Evolutionary conservation across 2,113 vertebrate species (phyloP), one percentile per base, ranked within the genome.

Genomic region (Brienomyrus longianalis): DNA sequence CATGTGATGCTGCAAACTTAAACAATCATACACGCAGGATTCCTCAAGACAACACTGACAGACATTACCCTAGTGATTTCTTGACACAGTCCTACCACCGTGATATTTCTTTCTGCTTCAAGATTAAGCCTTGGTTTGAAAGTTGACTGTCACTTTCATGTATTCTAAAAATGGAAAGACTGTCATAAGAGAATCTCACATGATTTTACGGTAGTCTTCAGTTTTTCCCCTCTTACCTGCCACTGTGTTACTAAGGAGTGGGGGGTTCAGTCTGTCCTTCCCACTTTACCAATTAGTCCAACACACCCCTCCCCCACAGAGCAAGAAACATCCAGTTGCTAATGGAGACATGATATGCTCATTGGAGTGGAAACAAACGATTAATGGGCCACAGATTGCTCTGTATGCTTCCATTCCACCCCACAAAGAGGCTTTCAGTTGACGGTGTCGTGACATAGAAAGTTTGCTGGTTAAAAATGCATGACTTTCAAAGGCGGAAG

Each of bases 271-370:
- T 13, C 62, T 31, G 62, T 70, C 66, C 52, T 35, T 17, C 59
- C 56, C 66, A 90, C 84, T 70, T 45, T 47, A 84, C 15, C 83
- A 45, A 91, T 90, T 93, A 93, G 94, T 95, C 94, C 96, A 95
- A 94, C 95, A 96, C 95, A 95, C 95, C 95, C 95, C 94, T 1
- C 31, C 31, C 31, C 31, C 95, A 95, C 95, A 94, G 91, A 94
- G 94, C 94, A 94, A 93, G 94, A 94, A 96, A 96, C 94, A 96
- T 96, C 95, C 94, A 94, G 93, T 93, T 93, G 93, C 95, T 96
- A 95, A 96, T 96, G 95, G 96, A 96, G 95, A 96, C 94, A 95
- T 95, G 95, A 97, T 94, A 95, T 95, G 95, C 93, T 96, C 93
- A 90, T 92, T 87, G 90, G 95, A 94, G 95, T 94, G 93, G 95